Percentiles rank a stretch among this genome's conserved stretches.
phyloP scores from a whole-genome alignment of 2,888 invertebrate species.

The Aphodius granarius region DNA sequence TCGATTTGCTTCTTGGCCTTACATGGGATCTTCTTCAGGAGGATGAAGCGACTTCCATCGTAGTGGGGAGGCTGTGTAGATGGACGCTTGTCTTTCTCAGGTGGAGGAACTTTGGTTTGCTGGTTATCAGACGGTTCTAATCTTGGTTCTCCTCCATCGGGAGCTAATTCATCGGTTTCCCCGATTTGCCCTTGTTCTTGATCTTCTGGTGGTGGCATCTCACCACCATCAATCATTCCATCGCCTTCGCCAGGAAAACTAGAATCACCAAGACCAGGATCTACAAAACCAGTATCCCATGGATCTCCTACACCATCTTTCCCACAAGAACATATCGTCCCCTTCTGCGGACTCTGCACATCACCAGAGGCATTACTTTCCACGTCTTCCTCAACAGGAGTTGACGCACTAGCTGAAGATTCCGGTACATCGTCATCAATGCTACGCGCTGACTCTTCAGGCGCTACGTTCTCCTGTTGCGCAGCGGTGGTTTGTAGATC shows the following conservation, averaged over 20 bases:
- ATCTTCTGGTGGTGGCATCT: neutral
- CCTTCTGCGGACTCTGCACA: neutral
- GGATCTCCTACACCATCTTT: too few species aligned
- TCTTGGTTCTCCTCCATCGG: neutral
- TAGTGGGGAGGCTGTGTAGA: neutral
- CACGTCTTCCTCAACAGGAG: neutral
- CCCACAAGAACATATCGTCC: neutral
- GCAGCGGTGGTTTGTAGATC: conserved; percentile 27
- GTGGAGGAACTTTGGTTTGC: too few species aligned
- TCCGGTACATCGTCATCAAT: neutral
- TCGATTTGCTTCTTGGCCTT: conserved; percentile 34
- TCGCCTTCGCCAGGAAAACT: neutral
- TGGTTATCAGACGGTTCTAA: too few species aligned
- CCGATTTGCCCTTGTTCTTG: neutral
- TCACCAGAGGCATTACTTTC: neutral
- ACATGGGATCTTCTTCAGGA: conserved; percentile 42
- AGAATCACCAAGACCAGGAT: too few species aligned
- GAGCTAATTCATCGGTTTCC: neutral
- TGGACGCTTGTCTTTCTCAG: neutral
- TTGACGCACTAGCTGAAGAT: neutral
- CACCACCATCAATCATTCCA: neutral
- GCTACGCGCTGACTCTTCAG: neutral
- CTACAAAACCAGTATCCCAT: too few species aligned
- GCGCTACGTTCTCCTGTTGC: conserved; percentile 7
- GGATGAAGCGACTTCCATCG: conserved; percentile 36